A percentile compares a stretch with the other conserved stretches of the same genome.
phyloP scores from a whole-genome alignment of 2,113 vertebrate genomes.

The Gracilinanus agilis region DNA sequence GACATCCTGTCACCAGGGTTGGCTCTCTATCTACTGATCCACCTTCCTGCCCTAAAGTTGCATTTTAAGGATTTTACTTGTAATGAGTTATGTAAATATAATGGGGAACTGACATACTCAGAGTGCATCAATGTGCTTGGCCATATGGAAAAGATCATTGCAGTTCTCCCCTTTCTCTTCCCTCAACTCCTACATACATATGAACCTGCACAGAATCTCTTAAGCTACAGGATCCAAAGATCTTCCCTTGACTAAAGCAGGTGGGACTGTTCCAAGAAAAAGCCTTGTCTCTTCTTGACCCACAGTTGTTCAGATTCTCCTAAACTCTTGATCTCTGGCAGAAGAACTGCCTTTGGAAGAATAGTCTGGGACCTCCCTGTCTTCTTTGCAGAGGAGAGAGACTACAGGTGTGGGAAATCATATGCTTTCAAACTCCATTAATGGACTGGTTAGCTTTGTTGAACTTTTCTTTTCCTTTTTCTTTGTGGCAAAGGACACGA shows the following conservation, averaged over 20 bases:
- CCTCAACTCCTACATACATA: neutral
- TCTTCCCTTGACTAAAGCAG: slow-evolving; percentile 38
- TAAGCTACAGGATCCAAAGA: neutral
- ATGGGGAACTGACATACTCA: neutral
- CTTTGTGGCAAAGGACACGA: neutral
- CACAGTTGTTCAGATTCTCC: neutral
- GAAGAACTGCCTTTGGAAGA: slow-evolving; percentile 30
- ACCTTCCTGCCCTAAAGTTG: neutral
- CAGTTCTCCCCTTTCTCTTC: neutral
- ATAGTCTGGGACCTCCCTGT: neutral
- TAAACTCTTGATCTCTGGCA: neutral
- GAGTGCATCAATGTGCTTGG: neutral
- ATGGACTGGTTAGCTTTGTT: neutral
- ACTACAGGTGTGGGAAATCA: neutral
- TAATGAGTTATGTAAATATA: neutral
- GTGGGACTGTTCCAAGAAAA: slow-evolving; percentile 6
- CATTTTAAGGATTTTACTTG: neutral
- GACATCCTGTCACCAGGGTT: too few relatives aligned
- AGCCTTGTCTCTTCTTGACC: neutral
- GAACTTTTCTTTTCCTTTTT: neutral
- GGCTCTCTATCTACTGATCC: too few relatives aligned
- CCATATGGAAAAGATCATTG: neutral
- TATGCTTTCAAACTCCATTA: neutral
- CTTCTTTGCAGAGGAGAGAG: neutral
- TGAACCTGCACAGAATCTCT: neutral